A percentile compares a stretch with the other conserved stretches of the same genome.
Conservation (phyloP, 2,797 vertebrate genomes). For the Platyrinchus mystaceus region DNA sequence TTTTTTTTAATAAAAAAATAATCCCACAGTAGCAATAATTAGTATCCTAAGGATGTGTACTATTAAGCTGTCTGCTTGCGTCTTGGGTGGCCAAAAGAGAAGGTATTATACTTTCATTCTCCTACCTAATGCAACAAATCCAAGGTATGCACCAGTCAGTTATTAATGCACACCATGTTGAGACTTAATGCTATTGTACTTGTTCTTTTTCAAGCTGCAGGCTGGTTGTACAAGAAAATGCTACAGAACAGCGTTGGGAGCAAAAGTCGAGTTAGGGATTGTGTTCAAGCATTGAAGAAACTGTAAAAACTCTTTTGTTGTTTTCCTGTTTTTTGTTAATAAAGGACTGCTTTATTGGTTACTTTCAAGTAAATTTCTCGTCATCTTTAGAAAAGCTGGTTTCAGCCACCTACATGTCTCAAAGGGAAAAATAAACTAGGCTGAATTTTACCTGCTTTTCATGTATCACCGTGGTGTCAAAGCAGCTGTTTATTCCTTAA, state of each 20-base stretch:
- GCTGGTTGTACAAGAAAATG: slow-evolving; percentile 26
- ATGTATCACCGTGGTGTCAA: neutral
- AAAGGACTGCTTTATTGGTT: slow-evolving; percentile 5
- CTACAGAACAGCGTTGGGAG: slow-evolving; percentile 16
- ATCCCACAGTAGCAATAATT: neutral
- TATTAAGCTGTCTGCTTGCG: neutral
- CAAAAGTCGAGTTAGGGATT: slow-evolving; percentile 38
- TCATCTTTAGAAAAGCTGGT: slow-evolving; percentile 41
- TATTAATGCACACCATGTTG: slow-evolving; percentile 23
- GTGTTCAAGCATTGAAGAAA: slow-evolving; percentile 24
- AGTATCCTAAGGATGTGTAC: neutral
- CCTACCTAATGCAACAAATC: slow-evolving; percentile 15
- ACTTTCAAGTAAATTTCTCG: slow-evolving; percentile 28
- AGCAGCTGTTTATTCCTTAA: slow-evolving; percentile 47
- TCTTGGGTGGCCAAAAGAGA: slow-evolving; percentile 11
- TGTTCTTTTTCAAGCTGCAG: slow-evolving; percentile 23
- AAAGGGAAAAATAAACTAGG: slow-evolving; percentile 14
- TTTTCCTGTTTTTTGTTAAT: slow-evolving; percentile 23
- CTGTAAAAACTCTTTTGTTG: slow-evolving; percentile 25
- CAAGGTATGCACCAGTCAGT: neutral
- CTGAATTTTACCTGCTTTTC: slow-evolving; percentile 34
- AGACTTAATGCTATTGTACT: slow-evolving; percentile 45
- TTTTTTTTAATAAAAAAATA: neutral
- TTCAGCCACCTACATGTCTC: slow-evolving; percentile 17
- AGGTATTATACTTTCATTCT: slow-evolving; percentile 29